phyloP scores from a whole-genome alignment of 1,140 invertebrate genomes.

The Drosophila dunni region DNA sequence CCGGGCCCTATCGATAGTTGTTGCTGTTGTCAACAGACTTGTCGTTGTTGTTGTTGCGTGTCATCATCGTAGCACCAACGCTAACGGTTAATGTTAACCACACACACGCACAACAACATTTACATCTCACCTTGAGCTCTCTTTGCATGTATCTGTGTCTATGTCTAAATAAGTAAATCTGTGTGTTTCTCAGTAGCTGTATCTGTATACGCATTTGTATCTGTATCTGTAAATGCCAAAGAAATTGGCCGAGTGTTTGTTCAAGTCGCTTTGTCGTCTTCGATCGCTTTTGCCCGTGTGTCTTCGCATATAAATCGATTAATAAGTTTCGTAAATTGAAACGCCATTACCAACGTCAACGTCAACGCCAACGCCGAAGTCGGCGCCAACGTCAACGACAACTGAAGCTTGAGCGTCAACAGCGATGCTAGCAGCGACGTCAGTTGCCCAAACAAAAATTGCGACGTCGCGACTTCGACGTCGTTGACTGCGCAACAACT shows the following conservation, averaged over 20 bases:
- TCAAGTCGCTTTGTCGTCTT: neutral
- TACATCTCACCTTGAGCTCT: conserved; percentile 70
- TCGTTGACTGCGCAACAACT: conserved; percentile 48
- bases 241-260: conserved; percentile 44
- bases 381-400: neutral
- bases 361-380: neutral
- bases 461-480: conserved; percentile 29
- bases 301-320: conserved; percentile 78
- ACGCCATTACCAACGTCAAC: conserved; percentile 63
- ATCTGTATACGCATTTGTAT: conserved; percentile 6
- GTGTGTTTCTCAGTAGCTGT: neutral
- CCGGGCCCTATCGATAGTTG: too few relatives aligned
- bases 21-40: conserved; percentile 12
- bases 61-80: conserved; percentile 56
- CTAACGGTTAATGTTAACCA: conserved; percentile 56
- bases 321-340: conserved; percentile 78
- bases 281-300: conserved; percentile 52
- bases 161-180: neutral
- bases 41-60: conserved; percentile 30
- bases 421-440: conserved; percentile 9
- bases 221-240: conserved; percentile 38
- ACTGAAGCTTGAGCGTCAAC: neutral
- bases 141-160: conserved; percentile 24
- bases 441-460: conserved; percentile 17
- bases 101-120: conserved; percentile 36